Conservation (phyloP, 2,797 vertebrate species). For the Chiroxiphia lanceolata region DNA sequence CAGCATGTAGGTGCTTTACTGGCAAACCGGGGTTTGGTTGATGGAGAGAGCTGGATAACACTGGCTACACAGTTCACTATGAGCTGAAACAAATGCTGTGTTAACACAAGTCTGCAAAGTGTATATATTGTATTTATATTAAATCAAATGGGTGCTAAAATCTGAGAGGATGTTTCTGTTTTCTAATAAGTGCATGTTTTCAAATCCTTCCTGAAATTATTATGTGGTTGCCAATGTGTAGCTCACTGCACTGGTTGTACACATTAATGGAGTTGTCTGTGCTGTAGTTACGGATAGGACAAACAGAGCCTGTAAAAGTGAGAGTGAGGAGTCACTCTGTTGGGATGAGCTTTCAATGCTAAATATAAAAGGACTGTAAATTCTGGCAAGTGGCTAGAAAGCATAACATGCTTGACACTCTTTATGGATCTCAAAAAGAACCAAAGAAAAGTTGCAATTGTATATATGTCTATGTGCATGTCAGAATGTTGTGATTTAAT, state of each 20-base stretch:
- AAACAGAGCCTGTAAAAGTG: not conserved
- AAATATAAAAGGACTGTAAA: slow-evolving; percentile 1
- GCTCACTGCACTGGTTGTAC: not conserved
- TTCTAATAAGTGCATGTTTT: not conserved
- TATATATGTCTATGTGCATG: accelerated
- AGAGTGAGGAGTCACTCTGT: not conserved
- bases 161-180: not conserved
- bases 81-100: not conserved
- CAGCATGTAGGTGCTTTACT: not conserved
- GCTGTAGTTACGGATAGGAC: not conserved
- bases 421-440: not conserved
- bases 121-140: not conserved
- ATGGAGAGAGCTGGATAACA: not conserved
- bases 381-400: not conserved
- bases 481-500: not conserved
- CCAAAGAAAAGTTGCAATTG: not conserved
- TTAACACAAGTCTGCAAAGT: not conserved
- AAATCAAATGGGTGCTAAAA: not conserved
- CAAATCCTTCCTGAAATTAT: not conserved
- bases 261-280: not conserved
- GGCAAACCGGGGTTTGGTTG: not conserved
- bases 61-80: not conserved
- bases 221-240: not conserved
- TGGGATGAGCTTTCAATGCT: slow-evolving; percentile 1
- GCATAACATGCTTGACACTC: not conserved